A percentile compares a stretch with the other conserved stretches of the same genome.
These are phyloP conservation scores for Nycticebus coucang DNA, from an alignment of 2,113 vertebrate genomes.

Conservation along the genomic window DNA sequence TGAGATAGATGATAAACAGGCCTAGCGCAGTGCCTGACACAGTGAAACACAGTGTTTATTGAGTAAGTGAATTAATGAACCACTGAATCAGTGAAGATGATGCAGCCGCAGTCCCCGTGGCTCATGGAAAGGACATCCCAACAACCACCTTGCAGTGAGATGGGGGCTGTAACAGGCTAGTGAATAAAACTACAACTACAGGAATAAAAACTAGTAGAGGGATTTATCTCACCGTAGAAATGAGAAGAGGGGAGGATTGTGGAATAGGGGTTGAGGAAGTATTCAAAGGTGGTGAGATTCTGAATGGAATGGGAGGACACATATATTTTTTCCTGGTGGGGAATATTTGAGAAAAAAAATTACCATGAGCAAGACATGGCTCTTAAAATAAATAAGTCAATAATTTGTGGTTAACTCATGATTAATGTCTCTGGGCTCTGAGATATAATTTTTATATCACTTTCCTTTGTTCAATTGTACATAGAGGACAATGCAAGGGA, in stretches of 20 bases:
- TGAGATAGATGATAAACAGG: background rate
- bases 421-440: background rate
- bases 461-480: background rate
- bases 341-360: conserved; percentile 42
- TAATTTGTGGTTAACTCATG: background rate
- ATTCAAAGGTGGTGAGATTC: conserved; percentile 16
- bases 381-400: conserved; percentile 38
- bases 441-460: background rate
- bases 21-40: background rate
- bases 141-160: background rate
- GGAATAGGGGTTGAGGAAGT: background rate
- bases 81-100: background rate
- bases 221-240: conserved; percentile 15
- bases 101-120: background rate
- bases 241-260: background rate
- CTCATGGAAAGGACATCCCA: background rate
- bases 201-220: background rate
- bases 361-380: background rate
- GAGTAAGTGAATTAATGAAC: conserved; percentile 24
- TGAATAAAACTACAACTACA: background rate
- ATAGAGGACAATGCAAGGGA: background rate
- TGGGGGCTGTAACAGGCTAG: background rate
- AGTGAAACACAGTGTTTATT: background rate
- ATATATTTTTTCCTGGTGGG: background rate
- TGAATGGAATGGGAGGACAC: background rate